Evolutionary conservation across 2,113 vertebrate genomes (phyloP).

Genomic region (Tetrax tetrax): DNA sequence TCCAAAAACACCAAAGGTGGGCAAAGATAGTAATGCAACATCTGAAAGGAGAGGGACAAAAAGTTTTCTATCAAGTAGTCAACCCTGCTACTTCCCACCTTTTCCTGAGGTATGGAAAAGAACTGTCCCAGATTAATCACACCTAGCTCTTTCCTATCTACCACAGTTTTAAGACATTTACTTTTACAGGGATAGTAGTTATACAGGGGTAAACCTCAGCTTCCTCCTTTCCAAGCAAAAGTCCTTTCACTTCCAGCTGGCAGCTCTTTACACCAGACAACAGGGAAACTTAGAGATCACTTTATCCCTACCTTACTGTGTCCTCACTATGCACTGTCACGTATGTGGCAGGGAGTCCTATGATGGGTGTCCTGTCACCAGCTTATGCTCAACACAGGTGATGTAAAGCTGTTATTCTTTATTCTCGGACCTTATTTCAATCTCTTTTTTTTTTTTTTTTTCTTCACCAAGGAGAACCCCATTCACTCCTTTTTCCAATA

Average conservation of each 20-base stretch:
- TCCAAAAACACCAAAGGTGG: not conserved
- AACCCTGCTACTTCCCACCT: not conserved
- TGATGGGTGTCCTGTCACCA: not conserved
- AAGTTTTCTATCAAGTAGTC: not conserved
- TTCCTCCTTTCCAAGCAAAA: not conserved
- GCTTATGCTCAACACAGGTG: not conserved
- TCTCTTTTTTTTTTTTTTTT: not conserved
- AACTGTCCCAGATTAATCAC: not conserved
- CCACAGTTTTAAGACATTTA: not conserved
- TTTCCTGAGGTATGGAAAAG: not conserved
- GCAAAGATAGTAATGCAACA: not conserved
- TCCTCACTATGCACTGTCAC: not conserved
- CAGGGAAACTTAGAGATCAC: not conserved
- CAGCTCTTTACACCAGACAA: not conserved
- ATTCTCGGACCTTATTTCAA: not conserved
- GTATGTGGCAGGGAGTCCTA: not conserved
- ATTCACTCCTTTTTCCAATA: not conserved
- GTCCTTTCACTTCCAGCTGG: not conserved
- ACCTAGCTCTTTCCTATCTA: not conserved
- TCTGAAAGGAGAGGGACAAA: not conserved
- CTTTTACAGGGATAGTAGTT: not conserved
- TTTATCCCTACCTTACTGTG: not conserved
- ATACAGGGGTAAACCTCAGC: not conserved
- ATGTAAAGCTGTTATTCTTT: not conserved
- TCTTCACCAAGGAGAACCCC: not conserved